Evolutionary conservation across 1,140 invertebrate species (phyloP), one percentile per base, ranked within the genome.

Genomic region (Cydia splendana): DNA sequence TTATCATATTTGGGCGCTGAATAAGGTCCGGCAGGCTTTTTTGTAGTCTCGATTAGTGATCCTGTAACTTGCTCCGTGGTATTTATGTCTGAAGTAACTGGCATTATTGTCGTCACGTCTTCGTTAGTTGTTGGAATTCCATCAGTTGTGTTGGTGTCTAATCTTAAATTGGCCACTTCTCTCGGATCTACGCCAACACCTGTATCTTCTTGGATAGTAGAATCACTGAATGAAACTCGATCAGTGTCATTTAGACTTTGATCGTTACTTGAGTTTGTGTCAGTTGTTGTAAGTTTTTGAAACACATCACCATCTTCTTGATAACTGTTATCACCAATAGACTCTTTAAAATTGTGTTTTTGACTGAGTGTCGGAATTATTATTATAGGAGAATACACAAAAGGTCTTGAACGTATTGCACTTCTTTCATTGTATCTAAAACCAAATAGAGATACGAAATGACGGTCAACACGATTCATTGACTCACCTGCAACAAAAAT

Each of bases 281-380:
- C 34, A 71, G n/a, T 15, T 12, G 20, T 38, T 13, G 20, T 75
- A n/a, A 71, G 18, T 42, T 67, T 69, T 53, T 75, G 65, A 4
- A 53, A 53, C 15, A 18, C 65, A 18, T 62, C 65, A 38, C 57
- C 42, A 28, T 57, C 71, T 75, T 69, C 62, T 71, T 75, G 77
- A 71, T 78, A 69, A 48, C 53, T 80, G 75, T 79, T 75, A 65
- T 78, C 62, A 77, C 34, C 73, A 75, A 51, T 75, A 13, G 45
- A 73, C 65, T 81, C 81, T 75, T 80, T 73, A 48, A 86, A 80
- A 75, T 65, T 84, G 77, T 85, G 80, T 45, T 83, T 81, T 78
- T 85, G 81, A 73, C 84, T 85, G 57, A 84, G 67, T 45, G 82
- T 57, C 62, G 88, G 86, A n/a, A 89, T 24, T 75, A 91, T 74